phyloP scores from a whole-genome alignment of 2,113 vertebrate species.

The Tachuris rubrigastra region DNA sequence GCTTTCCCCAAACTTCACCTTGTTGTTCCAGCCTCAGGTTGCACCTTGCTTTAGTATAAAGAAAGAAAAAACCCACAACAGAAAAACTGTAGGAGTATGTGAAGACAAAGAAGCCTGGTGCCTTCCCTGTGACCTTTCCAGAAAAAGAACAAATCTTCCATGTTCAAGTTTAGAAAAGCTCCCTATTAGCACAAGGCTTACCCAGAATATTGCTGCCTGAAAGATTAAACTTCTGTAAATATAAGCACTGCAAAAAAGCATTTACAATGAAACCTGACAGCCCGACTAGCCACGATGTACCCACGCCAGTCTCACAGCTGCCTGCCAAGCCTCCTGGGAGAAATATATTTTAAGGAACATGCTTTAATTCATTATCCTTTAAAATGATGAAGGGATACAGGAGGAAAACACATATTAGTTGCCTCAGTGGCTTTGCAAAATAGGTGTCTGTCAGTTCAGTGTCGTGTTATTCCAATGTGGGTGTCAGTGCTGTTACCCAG shows the following conservation, averaged over 20 bases:
- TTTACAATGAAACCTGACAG: not conserved
- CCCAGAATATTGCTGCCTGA: conserved; percentile 41
- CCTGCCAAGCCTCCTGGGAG: not conserved
- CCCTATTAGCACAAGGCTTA: conserved; percentile 53
- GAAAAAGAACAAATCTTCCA: conserved; percentile 29
- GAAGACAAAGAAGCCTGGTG: not conserved
- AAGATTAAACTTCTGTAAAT: conserved; percentile 52
- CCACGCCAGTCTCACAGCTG: not conserved
- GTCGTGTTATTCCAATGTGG: not conserved
- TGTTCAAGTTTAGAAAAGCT: conserved; percentile 31
- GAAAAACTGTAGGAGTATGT: not conserved
- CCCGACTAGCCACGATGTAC: not conserved
- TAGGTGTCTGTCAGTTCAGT: not conserved
- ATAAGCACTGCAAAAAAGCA: not conserved
- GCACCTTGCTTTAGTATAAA: not conserved
- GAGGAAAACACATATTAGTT: not conserved
- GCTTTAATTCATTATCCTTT: not conserved
- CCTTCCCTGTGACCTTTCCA: conserved; percentile 36
- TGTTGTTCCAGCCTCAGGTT: not conserved
- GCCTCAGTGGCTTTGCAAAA: not conserved
- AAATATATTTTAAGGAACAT: not conserved
- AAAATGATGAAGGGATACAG: conserved; percentile 9
- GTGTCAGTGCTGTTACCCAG: not conserved
- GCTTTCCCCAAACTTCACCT: not conserved
- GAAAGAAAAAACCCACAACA: not conserved